Evolutionary conservation across 1,140 invertebrate species (phyloP), one percentile per base, ranked within the genome.

Genomic region (Leptinotarsa defecta): DNA sequence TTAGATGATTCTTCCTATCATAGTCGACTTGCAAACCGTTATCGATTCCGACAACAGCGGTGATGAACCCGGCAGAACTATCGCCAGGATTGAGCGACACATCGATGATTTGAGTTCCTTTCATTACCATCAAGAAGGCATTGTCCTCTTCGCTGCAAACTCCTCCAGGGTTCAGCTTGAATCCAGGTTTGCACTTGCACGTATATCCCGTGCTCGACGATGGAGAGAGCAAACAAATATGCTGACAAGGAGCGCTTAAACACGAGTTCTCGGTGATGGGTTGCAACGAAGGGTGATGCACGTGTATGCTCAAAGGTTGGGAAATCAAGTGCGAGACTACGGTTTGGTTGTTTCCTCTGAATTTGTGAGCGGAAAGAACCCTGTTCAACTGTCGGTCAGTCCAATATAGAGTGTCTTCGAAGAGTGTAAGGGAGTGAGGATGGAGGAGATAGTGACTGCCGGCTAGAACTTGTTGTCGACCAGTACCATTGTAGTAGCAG

Each of bases 331-430:
- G 96, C 0, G 96, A 96, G 3, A 98, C 95, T 1, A 98, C 95
- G 0, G 94, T 94, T 83, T 97, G 95, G 86, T 98, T 97, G 15
- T 90, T 88, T 3, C 85, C 97, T 76, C 91, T 91, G 85, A 95
- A 98, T 84, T 98, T 98, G 84, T 97, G 93, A 1, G 95, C 95
- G 0, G 94, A 95, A 0, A 96, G 82, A 4, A 95, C 94, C 27
- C 96, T 87, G 80, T 97, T 98, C 3, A 98, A 86, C 79, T 97
- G 96, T 5, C 96, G 88, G 85, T 99, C 98, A 0, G 96, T 98
- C 97, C 98, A 99, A 84, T 97, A 99, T 71, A 99, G 88, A 0
- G 93, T 94, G 80, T 99, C 97, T 85, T 96, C 94, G 80, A 96
- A 96, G 1, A 99, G 87, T 0, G 97, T 96, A 8, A 99, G 86